Conservation (phyloP, 2,113 vertebrate species). For the Grus americana region DNA sequence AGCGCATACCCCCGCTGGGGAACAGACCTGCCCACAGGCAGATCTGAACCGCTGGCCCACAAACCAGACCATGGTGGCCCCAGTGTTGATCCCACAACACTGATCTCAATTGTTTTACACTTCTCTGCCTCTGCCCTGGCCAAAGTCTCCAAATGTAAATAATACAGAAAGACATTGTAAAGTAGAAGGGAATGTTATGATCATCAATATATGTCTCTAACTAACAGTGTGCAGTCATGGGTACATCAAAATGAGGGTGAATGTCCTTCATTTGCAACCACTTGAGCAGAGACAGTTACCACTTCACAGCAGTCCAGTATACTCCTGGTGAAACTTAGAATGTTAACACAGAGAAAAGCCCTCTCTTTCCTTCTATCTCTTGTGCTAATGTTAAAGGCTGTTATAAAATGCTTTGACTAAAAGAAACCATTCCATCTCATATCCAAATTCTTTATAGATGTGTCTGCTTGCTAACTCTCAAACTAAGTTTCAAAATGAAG, state of each 20-base stretch:
- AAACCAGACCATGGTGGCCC: not conserved
- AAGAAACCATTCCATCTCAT: not conserved
- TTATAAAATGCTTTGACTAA: constrained; percentile 12
- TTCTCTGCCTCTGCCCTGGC: not conserved
- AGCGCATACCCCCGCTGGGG: not conserved
- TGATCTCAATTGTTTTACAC: not conserved
- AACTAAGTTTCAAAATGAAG: not conserved
- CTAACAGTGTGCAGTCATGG: not conserved
- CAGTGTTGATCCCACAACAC: not conserved
- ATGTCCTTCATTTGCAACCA: not conserved
- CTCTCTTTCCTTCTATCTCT: not conserved
- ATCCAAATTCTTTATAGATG: not conserved
- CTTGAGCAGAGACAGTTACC: constrained; percentile 1
- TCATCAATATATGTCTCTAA: not conserved
- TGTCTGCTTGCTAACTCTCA: not conserved
- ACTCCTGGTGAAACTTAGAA: not conserved
- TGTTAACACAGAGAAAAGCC: constrained; percentile 12
- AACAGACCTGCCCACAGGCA: not conserved
- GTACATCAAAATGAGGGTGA: not conserved
- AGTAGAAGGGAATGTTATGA: not conserved
- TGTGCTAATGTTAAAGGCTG: not conserved
- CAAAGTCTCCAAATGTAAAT: not conserved
- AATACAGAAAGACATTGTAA: not conserved
- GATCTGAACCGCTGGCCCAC: rapidly evolving
- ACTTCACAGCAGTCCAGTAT: not conserved